A percentile compares a stretch with the other conserved stretches of the same genome.
Evolutionary conservation across 1,140 invertebrate genomes (phyloP).

Genomic region (Linepithema humile): DNA sequence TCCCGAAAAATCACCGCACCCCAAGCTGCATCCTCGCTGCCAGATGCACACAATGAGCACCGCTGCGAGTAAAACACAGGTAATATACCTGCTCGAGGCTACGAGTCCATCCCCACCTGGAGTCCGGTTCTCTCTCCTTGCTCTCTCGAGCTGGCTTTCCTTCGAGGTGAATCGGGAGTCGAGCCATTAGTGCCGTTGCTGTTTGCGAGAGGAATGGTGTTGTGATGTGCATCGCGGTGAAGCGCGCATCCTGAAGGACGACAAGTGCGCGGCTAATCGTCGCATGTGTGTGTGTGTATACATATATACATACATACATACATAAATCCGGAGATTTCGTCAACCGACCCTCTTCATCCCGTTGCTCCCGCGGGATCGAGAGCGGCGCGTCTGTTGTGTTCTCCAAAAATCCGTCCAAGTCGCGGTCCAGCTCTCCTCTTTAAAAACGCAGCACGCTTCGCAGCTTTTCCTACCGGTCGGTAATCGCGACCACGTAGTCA

Average conservation of each 20-base stretch:
- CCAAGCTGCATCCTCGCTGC: not conserved
- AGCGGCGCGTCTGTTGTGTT: constrained; percentile 14
- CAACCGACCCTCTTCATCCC: not conserved
- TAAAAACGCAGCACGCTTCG: not conserved
- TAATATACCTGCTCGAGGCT: constrained; percentile 79
- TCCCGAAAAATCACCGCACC: too few relatives aligned
- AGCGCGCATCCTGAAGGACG: constrained; percentile 67
- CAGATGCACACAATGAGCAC: constrained; percentile 75
- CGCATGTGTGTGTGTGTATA: too few relatives aligned
- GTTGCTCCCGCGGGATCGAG: constrained; percentile 21
- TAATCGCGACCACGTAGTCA: too few relatives aligned
- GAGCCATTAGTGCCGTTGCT: constrained; percentile 75
- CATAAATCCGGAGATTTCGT: not conserved
- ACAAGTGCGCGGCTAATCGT: not conserved
- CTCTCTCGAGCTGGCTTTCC: constrained; percentile 73
- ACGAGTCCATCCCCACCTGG: constrained; percentile 72
- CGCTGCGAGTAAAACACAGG: constrained; percentile 79
- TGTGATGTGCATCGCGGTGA: constrained; percentile 75
- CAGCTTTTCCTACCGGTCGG: too few relatives aligned
- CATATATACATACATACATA: too few relatives aligned
- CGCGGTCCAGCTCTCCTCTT: constrained; percentile 25
- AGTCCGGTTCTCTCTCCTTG: constrained; percentile 70
- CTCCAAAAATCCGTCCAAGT: not conserved
- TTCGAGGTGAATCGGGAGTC: constrained; percentile 66
- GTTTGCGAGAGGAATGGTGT: constrained; percentile 70